These are phyloP conservation scores for Lamprologus sp. DNA, from an alignment of 2,113 vertebrate species.

Conservation along the genomic window DNA sequence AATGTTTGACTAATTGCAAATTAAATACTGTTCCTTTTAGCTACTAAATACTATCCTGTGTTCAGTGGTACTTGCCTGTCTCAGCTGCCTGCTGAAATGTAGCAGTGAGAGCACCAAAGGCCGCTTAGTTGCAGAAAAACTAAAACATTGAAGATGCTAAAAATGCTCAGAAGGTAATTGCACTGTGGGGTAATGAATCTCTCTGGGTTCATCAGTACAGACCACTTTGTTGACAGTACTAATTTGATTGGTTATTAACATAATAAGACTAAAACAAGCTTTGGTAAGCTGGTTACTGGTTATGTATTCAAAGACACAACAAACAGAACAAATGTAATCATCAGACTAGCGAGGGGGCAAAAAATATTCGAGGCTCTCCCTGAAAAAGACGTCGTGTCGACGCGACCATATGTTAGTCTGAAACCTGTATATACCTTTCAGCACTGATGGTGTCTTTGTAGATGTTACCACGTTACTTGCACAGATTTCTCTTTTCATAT, in stretches of 20 bases:
- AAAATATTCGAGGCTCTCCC: not conserved
- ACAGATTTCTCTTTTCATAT: not conserved
- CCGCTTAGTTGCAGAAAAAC: not conserved
- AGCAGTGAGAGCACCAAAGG: not conserved
- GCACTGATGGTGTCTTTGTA: not conserved
- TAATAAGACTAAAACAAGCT: not conserved
- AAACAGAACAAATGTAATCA: not conserved
- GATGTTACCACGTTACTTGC: not conserved
- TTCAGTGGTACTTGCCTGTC: not conserved
- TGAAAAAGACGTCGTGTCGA: not conserved
- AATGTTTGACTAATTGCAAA: not conserved
- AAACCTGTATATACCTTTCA: not conserved
- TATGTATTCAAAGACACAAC: not conserved
- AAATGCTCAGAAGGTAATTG: not conserved
- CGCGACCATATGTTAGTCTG: not conserved
- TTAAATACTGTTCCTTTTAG: not conserved
- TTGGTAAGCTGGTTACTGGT: not conserved
- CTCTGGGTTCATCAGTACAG: not conserved
- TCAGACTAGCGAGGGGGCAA: not conserved
- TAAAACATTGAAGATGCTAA: not conserved
- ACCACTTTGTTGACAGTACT: not conserved
- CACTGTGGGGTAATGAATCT: not conserved
- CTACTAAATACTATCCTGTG: not conserved
- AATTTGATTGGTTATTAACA: not conserved
- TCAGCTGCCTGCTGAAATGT: not conserved